Conservation (phyloP, 2,888 invertebrate genomes). For the Aporophyla lueneburgensis region DNA sequence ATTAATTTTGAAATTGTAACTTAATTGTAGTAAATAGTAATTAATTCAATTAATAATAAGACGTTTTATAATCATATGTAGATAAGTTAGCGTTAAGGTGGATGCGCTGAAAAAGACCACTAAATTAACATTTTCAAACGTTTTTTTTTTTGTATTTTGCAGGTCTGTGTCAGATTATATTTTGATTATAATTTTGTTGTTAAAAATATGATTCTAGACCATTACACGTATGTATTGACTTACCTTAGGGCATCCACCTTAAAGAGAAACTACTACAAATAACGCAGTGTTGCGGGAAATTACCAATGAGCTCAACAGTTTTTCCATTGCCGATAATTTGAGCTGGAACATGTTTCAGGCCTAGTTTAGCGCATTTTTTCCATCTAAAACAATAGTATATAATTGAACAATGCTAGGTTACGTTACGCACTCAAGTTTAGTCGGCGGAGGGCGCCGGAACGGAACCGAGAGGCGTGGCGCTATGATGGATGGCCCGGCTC, state of each 20-base stretch:
- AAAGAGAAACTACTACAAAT: background rate
- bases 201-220: too few relatives aligned
- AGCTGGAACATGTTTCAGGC: background rate
- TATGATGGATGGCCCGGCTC: constrained; percentile 85
- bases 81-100: too few relatives aligned
- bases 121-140: too few relatives aligned
- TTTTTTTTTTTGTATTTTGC: too few relatives aligned
- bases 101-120: too few relatives aligned
- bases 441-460: constrained; percentile 73
- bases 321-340: background rate
- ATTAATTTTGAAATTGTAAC: background rate
- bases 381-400: constrained; percentile 44
- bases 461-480: constrained; percentile 83
- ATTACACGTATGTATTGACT: too few relatives aligned
- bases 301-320: background rate
- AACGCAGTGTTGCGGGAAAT: background rate
- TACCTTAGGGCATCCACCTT: too few relatives aligned
- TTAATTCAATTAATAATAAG: background rate
- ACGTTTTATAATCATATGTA: background rate
- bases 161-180: too few relatives aligned
- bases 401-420: constrained; percentile 68
- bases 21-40: background rate
- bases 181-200: too few relatives aligned
- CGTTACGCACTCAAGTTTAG: constrained; percentile 66
- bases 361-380: constrained; percentile 31